Percentiles rank a stretch among this genome's conserved stretches.
These are phyloP conservation scores for Progne subis DNA, from an alignment of 2,113 vertebrate genomes.

Conservation along the genomic window DNA sequence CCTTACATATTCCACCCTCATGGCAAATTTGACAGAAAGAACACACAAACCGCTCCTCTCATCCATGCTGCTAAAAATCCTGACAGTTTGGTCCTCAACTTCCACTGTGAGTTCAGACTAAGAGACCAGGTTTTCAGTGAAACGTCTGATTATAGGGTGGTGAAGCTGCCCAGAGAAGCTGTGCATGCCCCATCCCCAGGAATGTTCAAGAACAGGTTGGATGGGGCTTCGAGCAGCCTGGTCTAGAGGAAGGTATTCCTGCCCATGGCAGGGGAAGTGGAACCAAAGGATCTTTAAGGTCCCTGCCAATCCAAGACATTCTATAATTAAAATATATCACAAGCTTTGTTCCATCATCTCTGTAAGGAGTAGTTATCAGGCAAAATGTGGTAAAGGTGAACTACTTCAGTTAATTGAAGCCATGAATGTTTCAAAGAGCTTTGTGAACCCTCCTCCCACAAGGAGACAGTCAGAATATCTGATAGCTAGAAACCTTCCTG, in stretches of 20 bases:
- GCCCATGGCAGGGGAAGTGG: rapidly evolving
- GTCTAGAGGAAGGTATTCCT: not conserved
- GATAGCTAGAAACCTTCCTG: not conserved
- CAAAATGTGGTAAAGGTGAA: not conserved
- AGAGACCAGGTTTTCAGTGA: not conserved
- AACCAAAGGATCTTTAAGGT: not conserved
- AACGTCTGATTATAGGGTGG: not conserved
- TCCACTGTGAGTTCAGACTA: not conserved
- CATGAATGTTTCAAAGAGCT: not conserved
- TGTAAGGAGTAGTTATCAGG: not conserved
- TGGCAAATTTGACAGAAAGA: not conserved
- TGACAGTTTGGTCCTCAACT: not conserved
- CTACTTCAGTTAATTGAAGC: not conserved
- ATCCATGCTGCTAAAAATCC: not conserved
- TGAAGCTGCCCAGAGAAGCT: not conserved
- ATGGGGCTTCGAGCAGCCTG: not conserved
- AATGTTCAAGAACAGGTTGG: not conserved
- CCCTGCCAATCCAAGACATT: not conserved
- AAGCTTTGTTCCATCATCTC: not conserved
- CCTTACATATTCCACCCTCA: not conserved
- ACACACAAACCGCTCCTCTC: not conserved
- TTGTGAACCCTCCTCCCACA: not conserved
- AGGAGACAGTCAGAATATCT: not conserved
- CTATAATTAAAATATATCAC: not conserved
- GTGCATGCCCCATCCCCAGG: not conserved